A percentile compares a stretch with the other conserved stretches of the same genome.
Conservation (phyloP, 2,113 vertebrate genomes). For the Cebidichthys violaceus region DNA sequence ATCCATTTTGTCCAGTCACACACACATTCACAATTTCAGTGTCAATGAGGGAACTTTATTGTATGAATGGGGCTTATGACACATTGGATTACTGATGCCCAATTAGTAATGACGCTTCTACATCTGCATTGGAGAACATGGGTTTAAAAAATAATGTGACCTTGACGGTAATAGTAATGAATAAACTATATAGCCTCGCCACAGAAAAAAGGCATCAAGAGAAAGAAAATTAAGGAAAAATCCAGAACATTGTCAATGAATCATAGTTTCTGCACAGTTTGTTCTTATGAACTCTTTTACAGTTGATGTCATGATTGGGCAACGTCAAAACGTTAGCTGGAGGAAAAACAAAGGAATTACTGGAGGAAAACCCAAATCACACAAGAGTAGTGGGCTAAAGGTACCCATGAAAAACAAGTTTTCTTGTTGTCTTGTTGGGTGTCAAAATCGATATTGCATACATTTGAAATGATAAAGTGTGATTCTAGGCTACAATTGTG, state of each 20-base stretch:
- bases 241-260: background rate
- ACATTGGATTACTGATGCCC: background rate
- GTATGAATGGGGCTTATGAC: background rate
- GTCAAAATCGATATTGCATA: no score
- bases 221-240: background rate
- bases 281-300: background rate
- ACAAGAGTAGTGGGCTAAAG: no score
- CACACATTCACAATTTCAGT: background rate
- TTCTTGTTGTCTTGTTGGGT: no score
- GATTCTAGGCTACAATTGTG: no score
- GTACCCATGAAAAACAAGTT: no score
- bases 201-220: background rate
- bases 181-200: background rate
- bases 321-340: no score
- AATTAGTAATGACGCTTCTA: background rate
- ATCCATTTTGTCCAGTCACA: slow-evolving; percentile 21
- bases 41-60: background rate
- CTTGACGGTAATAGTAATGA: background rate
- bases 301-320: no score
- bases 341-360: no score
- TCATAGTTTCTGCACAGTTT: background rate
- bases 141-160: background rate
- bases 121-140: background rate
- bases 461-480: no score
- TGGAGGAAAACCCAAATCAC: no score